Evolutionary conservation across 1,140 invertebrate genomes (phyloP), one percentile per base, ranked within the genome.

Genomic region (Drosophila biarmipes): DNA sequence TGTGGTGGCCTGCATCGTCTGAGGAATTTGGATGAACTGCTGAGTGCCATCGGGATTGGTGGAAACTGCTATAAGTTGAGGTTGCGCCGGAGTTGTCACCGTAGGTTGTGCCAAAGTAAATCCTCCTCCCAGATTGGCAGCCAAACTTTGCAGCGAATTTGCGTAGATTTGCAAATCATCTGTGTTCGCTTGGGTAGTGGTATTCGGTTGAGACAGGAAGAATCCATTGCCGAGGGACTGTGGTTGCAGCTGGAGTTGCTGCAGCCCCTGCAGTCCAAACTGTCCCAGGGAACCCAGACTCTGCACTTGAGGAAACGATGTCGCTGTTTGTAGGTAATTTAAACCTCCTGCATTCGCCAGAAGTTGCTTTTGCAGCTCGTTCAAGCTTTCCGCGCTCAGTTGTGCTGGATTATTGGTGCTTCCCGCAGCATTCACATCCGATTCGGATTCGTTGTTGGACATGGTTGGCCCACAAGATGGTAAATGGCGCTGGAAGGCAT

Each of bases 401-500:
- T 73, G 42, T 17, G 34, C 12, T 12, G 38, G 0, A 51, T 59
- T 42, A 34, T 31, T 14, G 55, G 24, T 14, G 5, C n/a, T 19
- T 2, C 58, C 46, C 4, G 29, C 14, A 2, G 27, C 58, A 19
- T 64, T 67, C 17, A 67, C 59, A n/a, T 95, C 94, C 1, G 94
- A 93, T 72, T 96, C 96, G 87, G 96, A 96, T 91, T 97, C 96
- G 92, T 96, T 96, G 1, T 95, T 95, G 8, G 95, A 96, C 90
- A 93, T 92, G 73, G 94, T 93, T 77, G 96, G 68, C 2, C 84
- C 96, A 91, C 98, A 98, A 17, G 94, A 95, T 11, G 94, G 93
- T 43, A 97, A 92, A 92, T 99, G 98, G 29, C 96, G 94, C 77
- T 97, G 95, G 84, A 96, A 98, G 74, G 97, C 98, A 49, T 96